Percentiles rank a stretch among this genome's conserved stretches.
Evolutionary conservation across 1,140 invertebrate genomes (phyloP).

Genomic region (Hetaerina americana): DNA sequence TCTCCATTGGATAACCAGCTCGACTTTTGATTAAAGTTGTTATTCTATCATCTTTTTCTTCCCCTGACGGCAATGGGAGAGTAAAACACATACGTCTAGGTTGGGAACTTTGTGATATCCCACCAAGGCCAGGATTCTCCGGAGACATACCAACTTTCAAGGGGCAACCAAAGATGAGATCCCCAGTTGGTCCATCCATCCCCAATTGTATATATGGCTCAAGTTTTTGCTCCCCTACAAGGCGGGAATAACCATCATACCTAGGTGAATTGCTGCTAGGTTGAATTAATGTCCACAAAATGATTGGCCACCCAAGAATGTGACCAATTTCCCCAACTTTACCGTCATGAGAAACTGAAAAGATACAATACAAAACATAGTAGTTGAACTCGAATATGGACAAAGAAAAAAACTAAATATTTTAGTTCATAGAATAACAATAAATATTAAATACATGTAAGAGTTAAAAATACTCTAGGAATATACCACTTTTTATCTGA

Average conservation of each 20-base stretch:
- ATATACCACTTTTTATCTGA: too few species aligned
- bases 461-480: too few species aligned
- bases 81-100: neutral
- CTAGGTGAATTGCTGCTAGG: neutral
- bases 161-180: neutral
- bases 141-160: neutral
- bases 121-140: neutral
- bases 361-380: too few species aligned
- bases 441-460: too few species aligned
- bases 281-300: neutral
- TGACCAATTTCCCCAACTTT: neutral
- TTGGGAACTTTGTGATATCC: neutral
- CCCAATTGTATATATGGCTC: neutral
- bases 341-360: too few species aligned
- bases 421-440: too few species aligned
- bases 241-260: neutral
- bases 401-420: too few species aligned
- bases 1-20: neutral
- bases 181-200: neutral
- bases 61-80: neutral
- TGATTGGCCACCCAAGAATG: neutral
- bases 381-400: neutral
- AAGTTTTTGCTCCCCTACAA: neutral
- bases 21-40: neutral
- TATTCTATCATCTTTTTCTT: neutral